phyloP scores from a whole-genome alignment of 2,797 vertebrate genomes.

The Anabas testudineus region DNA sequence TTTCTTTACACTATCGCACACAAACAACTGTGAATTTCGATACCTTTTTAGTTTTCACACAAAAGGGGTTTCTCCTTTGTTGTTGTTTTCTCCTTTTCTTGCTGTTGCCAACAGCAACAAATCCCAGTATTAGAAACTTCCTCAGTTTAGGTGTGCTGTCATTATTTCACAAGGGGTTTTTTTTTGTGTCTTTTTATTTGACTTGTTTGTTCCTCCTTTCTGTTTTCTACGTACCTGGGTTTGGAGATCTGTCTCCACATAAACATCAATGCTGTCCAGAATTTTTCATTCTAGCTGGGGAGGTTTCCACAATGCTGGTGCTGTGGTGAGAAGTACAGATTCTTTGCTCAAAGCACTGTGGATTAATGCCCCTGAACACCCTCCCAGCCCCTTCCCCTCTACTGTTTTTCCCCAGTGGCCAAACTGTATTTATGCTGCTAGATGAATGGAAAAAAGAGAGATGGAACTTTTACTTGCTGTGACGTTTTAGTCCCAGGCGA shows the following conservation, averaged over 20 bases:
- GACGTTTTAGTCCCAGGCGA: slow-evolving; percentile 99
- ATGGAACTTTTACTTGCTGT: slow-evolving; percentile 93
- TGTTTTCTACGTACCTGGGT: slow-evolving; percentile 65
- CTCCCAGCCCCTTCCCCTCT: slow-evolving; percentile 83
- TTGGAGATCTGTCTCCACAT: slow-evolving; percentile 56
- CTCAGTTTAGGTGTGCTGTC: slow-evolving; percentile 86
- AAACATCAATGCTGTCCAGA: slow-evolving; percentile 89
- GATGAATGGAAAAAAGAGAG: slow-evolving; percentile 74
- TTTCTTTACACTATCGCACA: slow-evolving; percentile 79
- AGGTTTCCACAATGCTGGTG: slow-evolving; percentile 89
- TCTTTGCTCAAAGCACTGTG: slow-evolving; percentile 85
- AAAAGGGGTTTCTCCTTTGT: slow-evolving; percentile 73
- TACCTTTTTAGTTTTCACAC: slow-evolving; percentile 86
- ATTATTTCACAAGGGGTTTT: slow-evolving; percentile 63
- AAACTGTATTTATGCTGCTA: slow-evolving; percentile 99
- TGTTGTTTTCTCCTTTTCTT: slow-evolving; percentile 70
- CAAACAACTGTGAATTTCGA: slow-evolving; percentile 93
- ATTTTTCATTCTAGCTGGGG: slow-evolving; percentile 88
- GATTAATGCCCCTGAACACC: slow-evolving; percentile 83
- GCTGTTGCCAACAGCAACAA: slow-evolving; percentile 93
- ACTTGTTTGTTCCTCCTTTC: slow-evolving; percentile 61
- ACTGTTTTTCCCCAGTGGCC: slow-evolving; percentile 97
- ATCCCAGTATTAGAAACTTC: slow-evolving; percentile 98
- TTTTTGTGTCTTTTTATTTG: slow-evolving; percentile 43
- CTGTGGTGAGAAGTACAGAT: slow-evolving; percentile 80